Percentiles rank a stretch among this genome's conserved stretches.
Evolutionary conservation across 2,888 invertebrate species (phyloP).

Genomic region (Ophion costatus): DNA sequence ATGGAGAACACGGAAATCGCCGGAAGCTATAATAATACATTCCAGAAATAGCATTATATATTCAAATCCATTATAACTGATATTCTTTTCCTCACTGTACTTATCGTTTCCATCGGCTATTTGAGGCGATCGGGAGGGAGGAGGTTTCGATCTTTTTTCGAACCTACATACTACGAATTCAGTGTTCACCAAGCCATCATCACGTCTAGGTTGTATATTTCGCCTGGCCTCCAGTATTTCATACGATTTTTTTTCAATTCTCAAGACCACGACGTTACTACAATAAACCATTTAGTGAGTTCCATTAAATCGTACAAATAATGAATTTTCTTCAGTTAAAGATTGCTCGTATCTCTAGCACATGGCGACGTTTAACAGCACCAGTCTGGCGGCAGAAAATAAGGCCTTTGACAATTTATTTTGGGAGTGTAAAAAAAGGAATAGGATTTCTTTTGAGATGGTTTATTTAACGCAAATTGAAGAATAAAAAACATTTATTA

Average conservation of each 20-base stretch:
- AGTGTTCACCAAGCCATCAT: conserved; percentile 50
- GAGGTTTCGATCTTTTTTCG: conserved; percentile 23
- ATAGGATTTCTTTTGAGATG: no score
- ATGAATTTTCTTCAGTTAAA: background rate
- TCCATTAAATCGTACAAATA: background rate
- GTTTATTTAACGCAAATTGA: no score
- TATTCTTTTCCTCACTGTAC: background rate
- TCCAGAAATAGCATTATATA: background rate
- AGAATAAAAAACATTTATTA: no score
- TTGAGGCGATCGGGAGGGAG: background rate
- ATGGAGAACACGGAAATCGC: background rate
- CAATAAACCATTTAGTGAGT: background rate
- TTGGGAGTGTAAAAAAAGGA: no score
- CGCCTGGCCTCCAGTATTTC: background rate
- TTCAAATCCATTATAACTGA: background rate
- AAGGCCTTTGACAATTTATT: no score
- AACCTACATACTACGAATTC: conserved; percentile 27
- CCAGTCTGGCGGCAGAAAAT: no score
- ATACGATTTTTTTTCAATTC: background rate
- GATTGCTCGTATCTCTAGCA: no score
- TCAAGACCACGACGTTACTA: background rate
- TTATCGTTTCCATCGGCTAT: background rate
- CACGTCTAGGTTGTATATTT: conserved; percentile 37
- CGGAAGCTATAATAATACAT: background rate
- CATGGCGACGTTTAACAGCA: no score